These are phyloP conservation scores for Melanaphis sacchari DNA, from an alignment of 1,140 invertebrate genomes.

Conservation along the genomic window DNA sequence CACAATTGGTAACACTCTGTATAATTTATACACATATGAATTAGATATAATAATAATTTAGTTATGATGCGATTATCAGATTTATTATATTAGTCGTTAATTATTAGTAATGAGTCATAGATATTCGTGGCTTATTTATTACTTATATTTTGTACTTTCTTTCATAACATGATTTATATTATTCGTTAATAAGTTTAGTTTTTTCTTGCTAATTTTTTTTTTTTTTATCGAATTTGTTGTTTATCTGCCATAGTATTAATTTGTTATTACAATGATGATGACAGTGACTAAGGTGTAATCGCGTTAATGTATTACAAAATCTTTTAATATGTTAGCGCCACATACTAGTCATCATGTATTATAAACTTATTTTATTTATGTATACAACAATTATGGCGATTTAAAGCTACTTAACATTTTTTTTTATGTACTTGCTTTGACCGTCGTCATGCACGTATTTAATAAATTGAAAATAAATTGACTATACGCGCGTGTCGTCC, in stretches of 20 bases:
- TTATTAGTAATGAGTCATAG: background rate
- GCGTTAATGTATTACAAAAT: background rate
- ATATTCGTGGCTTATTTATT: too few relatives aligned
- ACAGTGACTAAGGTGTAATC: background rate
- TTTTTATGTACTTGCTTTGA: background rate
- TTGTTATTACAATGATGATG: background rate
- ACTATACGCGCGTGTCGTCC: background rate
- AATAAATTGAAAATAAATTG: conserved; percentile 12
- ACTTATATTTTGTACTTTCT: too few relatives aligned
- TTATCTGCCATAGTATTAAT: background rate
- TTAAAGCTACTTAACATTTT: background rate
- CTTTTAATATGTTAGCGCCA: background rate
- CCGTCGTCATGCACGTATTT: background rate
- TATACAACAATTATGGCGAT: background rate
- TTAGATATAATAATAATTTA: too few relatives aligned
- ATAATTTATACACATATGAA: too few relatives aligned
- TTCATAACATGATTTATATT: background rate
- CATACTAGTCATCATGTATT: background rate
- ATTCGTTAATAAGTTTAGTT: background rate
- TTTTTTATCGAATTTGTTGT: background rate
- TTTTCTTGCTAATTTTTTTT: background rate
- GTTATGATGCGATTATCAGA: background rate
- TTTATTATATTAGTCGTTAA: background rate
- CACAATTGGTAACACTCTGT: too few relatives aligned
- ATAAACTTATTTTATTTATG: too few relatives aligned